A percentile compares a stretch with the other conserved stretches of the same genome.
Conservation (phyloP, 2,888 invertebrate species). For the Xestia ashworthii region DNA sequence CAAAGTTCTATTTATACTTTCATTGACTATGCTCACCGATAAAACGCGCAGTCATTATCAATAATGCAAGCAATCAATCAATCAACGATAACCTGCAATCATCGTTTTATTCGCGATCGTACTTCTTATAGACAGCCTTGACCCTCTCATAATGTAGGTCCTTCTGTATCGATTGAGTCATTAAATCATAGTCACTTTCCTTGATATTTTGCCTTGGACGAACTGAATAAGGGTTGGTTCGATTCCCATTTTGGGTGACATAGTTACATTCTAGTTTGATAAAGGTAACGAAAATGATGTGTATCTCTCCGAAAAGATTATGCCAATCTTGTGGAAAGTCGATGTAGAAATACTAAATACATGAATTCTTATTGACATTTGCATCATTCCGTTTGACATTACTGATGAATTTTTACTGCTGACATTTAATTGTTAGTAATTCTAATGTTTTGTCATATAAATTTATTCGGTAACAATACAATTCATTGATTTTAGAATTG, state of each 20-base stretch:
- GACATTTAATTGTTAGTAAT: too few relatives aligned
- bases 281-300: not conserved
- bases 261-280: not conserved
- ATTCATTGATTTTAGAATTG: too few relatives aligned
- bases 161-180: conserved; percentile 22
- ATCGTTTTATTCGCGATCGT: conserved; percentile 38
- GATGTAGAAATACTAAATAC: not conserved
- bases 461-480: too few relatives aligned
- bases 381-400: too few relatives aligned
- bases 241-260: not conserved
- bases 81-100: conserved; percentile 19
- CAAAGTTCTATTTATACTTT: conserved; percentile 21
- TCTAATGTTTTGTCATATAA: too few relatives aligned
- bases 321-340: not conserved
- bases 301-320: not conserved
- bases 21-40: conserved; percentile 2
- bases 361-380: too few relatives aligned
- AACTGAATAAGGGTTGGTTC: not conserved
- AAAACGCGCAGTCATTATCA: conserved; percentile 28
- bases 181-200: conserved; percentile 8
- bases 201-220: not conserved
- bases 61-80: conserved; percentile 42
- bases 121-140: conserved; percentile 27
- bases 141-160: not conserved
- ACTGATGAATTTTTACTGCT: too few relatives aligned